These are phyloP conservation scores for Zeuzera pyrina DNA, from an alignment of 2,888 invertebrate species.

Conservation along the genomic window DNA sequence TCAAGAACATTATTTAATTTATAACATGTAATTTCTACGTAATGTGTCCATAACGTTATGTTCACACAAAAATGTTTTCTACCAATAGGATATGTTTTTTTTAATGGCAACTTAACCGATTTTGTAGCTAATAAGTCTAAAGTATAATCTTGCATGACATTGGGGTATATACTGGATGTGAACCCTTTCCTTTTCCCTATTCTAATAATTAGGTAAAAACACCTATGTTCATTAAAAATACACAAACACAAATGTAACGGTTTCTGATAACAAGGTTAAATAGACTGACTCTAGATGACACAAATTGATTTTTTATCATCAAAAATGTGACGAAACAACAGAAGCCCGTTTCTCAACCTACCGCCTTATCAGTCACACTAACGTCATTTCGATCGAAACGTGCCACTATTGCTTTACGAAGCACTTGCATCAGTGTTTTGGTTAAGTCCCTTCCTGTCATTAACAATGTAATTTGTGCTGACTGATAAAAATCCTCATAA, in stretches of 20 bases:
- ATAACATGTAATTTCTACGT: background rate
- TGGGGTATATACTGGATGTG: too few relatives aligned
- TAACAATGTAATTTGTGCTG: constrained; percentile 11
- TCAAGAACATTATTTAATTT: too few relatives aligned
- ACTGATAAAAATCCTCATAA: too few relatives aligned
- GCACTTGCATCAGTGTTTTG: background rate
- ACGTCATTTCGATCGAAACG: constrained; percentile 41
- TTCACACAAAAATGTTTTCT: too few relatives aligned
- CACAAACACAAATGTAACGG: constrained; percentile 12
- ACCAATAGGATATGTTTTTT: too few relatives aligned
- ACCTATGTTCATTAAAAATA: background rate
- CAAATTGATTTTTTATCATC: constrained; percentile 64
- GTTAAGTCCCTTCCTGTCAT: constrained; percentile 13
- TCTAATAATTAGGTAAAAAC: too few relatives aligned
- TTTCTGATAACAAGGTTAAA: constrained; percentile 36
- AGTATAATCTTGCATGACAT: too few relatives aligned
- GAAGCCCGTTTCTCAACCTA: constrained; percentile 43
- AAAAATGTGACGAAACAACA: constrained; percentile 46
- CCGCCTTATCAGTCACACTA: constrained; percentile 45
- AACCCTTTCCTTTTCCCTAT: too few relatives aligned
- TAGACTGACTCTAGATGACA: constrained; percentile 45
- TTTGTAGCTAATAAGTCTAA: too few relatives aligned
- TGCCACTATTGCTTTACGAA: constrained; percentile 9
- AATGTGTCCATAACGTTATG: background rate
- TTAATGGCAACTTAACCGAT: too few relatives aligned